Evolutionary conservation across 2,888 invertebrate genomes (phyloP), one percentile per base, ranked within the genome.

Genomic region (Piscicola geometra): DNA sequence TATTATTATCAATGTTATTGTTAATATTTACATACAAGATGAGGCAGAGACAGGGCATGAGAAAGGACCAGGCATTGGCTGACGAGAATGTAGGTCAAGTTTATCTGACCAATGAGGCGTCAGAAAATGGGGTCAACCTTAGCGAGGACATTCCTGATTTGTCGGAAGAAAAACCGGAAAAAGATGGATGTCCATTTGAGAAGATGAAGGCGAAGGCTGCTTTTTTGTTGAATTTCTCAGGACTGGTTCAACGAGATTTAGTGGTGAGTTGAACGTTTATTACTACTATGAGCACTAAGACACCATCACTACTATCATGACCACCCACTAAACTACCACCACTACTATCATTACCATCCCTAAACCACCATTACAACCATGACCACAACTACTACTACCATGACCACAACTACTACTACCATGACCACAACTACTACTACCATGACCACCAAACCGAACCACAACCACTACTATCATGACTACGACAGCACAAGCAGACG

Each of bases 1-100:
- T n/a, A n/a, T n/a, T n/a, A n/a, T n/a, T n/a, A n/a, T n/a, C n/a
- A n/a, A n/a, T n/a, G n/a, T n/a, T n/a, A n/a, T n/a, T n/a, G n/a
- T n/a, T n/a, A n/a, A n/a, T n/a, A n/a, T n/a, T n/a, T n/a, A n/a
- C n/a, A n/a, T 50, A 32, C 33, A 2, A 71, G 71, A 71, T 71
- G 71, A 71, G 32, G 30, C 33, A 71, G 33, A 47, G 71, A 47
- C 71, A 71, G 21, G 71, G 50, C 30, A 25, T 71, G n/a, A 18
- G 28, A 50, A 18, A 5, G 3, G 25, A 56, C 60, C 5, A 5
- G 3, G 9, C 60, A 25, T 25, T 56, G 25, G 25, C n/a, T 56
- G 71, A 71, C 18, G 52, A 71, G 12, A 70, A 70, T 25, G 1
- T n/a, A 28, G 71, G 28, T 70, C 28, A 36, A 15, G 36, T 25